These are phyloP conservation scores for Ectemnius lituratus DNA, from an alignment of 2,888 invertebrate species.

Conservation along the genomic window DNA sequence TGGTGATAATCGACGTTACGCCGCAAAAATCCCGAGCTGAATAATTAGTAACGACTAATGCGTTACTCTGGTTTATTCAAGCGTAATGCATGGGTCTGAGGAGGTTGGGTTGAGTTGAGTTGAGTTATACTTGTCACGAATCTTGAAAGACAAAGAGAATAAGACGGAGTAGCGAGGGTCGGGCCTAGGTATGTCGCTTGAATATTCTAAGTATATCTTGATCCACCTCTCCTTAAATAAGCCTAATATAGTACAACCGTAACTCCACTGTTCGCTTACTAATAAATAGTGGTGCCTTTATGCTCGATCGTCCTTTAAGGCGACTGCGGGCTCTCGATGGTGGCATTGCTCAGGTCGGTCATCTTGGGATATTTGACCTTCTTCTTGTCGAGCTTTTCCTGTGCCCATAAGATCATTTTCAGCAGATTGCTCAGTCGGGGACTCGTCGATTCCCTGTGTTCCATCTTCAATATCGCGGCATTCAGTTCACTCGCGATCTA, in stretches of 20 bases:
- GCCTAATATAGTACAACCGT: constrained; percentile 43
- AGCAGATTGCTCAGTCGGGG: constrained; percentile 94
- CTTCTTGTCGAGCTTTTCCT: constrained; percentile 95
- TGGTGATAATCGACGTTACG: too few species aligned
- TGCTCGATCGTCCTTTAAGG: constrained; percentile 8
- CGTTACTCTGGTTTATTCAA: constrained; percentile 25
- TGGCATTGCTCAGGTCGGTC: constrained; percentile 92
- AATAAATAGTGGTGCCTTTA: constrained; percentile 49
- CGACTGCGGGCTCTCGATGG: constrained; percentile 87
- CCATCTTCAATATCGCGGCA: constrained; percentile 96
- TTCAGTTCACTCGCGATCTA: constrained; percentile 98
- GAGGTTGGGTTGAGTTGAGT: too few species aligned
- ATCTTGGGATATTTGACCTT: constrained; percentile 97
- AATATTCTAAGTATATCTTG: too few species aligned
- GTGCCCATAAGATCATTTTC: constrained; percentile 96
- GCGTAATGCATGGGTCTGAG: constrained; percentile 12
- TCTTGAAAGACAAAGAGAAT: not conserved
- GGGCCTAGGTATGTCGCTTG: too few species aligned
- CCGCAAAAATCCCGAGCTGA: too few species aligned
- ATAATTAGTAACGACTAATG: constrained; percentile 1
- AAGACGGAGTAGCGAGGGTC: not conserved
- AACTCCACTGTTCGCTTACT: constrained; percentile 19
- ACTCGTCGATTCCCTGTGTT: constrained; percentile 93
- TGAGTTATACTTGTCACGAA: too few species aligned
- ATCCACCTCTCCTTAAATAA: constrained; percentile 22